Evolutionary conservation across 2,888 invertebrate species (phyloP).

Genomic region (Drosophila macrospina): DNA sequence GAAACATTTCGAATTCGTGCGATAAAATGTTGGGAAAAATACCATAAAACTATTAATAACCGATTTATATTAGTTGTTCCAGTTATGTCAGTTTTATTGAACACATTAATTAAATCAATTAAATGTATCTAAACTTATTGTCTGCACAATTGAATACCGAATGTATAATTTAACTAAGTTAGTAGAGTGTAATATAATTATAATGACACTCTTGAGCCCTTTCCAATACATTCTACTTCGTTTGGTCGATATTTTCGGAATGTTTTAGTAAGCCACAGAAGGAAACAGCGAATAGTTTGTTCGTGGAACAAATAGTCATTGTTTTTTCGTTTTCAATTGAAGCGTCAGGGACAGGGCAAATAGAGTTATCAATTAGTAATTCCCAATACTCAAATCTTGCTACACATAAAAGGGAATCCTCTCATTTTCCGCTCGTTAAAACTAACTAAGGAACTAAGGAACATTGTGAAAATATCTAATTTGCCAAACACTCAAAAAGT

Average conservation of each 20-base stretch:
- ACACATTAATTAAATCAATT: no score
- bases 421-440: background rate
- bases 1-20: no score
- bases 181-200: slow-evolving; percentile 6
- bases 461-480: slow-evolving; percentile 41
- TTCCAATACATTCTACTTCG: slow-evolving; percentile 16
- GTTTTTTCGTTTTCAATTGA: no score
- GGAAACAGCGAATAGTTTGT: background rate
- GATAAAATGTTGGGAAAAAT: no score
- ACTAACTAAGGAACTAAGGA: no score
- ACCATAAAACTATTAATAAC: no score
- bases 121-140: no score
- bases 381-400: background rate
- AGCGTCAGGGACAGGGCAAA: no score
- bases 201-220: slow-evolving; percentile 9
- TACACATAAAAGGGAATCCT: no score
- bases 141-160: background rate
- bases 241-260: slow-evolving; percentile 52
- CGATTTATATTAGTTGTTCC: no score
- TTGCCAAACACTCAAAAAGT: slow-evolving; percentile 36
- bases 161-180: background rate
- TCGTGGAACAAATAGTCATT: background rate
- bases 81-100: no score
- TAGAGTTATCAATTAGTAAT: no score
- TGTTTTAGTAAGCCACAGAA: slow-evolving; percentile 8